Evolutionary conservation across 2,888 invertebrate genomes (phyloP).

Genomic region (Ennomos fuscantarius): DNA sequence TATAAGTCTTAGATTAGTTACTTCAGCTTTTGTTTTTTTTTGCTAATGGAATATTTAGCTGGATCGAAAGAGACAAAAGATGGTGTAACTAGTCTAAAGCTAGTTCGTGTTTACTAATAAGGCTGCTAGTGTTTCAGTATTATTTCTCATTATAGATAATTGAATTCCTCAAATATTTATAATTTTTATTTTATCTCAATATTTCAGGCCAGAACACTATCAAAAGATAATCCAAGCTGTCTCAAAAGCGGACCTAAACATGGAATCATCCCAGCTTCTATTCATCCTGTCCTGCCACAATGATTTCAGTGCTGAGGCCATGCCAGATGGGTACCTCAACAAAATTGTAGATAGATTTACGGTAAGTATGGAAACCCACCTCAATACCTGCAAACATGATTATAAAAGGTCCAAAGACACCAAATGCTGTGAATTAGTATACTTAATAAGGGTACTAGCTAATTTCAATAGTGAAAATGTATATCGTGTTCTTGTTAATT

Average conservation of each 20-base stretch:
- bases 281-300: constrained; percentile 67
- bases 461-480: constrained; percentile 52
- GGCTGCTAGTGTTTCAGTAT: too few species aligned
- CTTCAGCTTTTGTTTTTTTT: too few species aligned
- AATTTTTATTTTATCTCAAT: constrained; percentile 7
- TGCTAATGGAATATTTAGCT: too few species aligned
- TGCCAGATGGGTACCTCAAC: constrained; percentile 6
- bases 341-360: constrained; percentile 10
- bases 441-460: constrained; percentile 60
- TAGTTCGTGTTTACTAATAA: too few species aligned
- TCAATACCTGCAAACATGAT: constrained; percentile 6
- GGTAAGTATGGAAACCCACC: constrained; percentile 7
- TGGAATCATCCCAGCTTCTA: constrained; percentile 50
- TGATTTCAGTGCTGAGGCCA: constrained; percentile 42
- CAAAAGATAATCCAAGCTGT: constrained; percentile 47
- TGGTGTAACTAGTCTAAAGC: too few species aligned
- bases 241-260: constrained; percentile 40
- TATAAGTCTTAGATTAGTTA: too few species aligned
- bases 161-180: too few species aligned
- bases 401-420: constrained; percentile 19
- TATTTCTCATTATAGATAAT: too few species aligned
- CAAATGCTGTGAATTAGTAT: constrained; percentile 48
- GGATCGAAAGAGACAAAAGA: too few species aligned
- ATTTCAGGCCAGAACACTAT: constrained; percentile 61
- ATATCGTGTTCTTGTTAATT: constrained; percentile 46